phyloP scores from a whole-genome alignment of 1,140 invertebrate genomes.

The Drosophila cardini region DNA sequence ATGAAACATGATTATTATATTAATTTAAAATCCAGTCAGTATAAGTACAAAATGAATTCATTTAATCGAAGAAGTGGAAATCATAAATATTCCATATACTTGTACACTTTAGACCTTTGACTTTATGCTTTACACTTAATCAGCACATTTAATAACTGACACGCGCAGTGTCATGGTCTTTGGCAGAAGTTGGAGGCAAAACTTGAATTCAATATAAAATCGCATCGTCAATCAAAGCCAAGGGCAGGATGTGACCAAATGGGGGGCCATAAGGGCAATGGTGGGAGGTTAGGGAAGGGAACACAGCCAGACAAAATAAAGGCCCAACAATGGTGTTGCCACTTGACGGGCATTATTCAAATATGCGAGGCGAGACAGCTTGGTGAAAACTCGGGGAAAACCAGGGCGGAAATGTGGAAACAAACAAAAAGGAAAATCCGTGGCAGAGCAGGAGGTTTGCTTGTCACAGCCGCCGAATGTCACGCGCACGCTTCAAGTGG shows the following conservation, averaged over 20 bases:
- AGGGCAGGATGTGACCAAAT: conserved; percentile 27
- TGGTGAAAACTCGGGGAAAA: background rate
- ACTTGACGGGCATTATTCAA: conserved; percentile 80
- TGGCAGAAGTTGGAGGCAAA: conserved; percentile 10
- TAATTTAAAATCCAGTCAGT: conserved; percentile 10
- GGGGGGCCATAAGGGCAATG: background rate
- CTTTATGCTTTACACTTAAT: conserved; percentile 76
- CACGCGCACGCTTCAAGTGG: conserved; percentile 73
- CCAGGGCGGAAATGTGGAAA: background rate
- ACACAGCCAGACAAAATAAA: conserved; percentile 49
- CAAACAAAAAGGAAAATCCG: conserved; percentile 16
- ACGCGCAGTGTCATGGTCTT: conserved; percentile 56
- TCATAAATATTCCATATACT: conserved; percentile 77
- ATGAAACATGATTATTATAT: conserved; percentile 9
- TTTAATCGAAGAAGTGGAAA: conserved; percentile 62
- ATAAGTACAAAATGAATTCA: conserved; percentile 50
- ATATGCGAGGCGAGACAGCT: conserved; percentile 29
- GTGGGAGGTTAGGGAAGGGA: background rate
- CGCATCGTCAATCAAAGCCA: conserved; percentile 70
- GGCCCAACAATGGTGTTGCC: conserved; percentile 57
- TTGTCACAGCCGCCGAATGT: conserved; percentile 75
- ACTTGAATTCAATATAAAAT: conserved; percentile 69
- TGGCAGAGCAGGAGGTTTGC: background rate
- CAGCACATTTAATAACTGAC: conserved; percentile 79
- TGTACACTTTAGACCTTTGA: conserved; percentile 25